These are phyloP conservation scores for Bursaphelenchus mucronatus DNA, from an alignment of 1,140 invertebrate genomes.

Conservation along the genomic window DNA sequence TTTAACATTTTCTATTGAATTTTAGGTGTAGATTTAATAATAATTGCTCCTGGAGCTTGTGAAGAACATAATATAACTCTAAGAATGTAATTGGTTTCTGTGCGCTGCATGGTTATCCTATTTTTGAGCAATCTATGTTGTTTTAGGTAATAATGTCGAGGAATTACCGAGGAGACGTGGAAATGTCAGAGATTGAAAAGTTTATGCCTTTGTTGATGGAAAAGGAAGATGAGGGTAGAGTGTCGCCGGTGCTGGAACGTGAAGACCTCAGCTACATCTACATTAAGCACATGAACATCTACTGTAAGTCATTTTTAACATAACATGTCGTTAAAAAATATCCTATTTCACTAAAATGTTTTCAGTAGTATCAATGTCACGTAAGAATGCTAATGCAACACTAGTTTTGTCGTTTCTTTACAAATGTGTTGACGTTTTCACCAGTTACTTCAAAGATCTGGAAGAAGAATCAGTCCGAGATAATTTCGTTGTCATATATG, in stretches of 20 bases:
- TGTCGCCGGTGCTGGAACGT: constrained; percentile 70
- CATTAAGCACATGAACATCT: constrained; percentile 97
- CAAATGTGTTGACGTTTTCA: constrained; percentile 92
- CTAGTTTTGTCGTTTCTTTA: constrained; percentile 94
- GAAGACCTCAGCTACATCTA: constrained; percentile 89
- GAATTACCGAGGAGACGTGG: constrained; percentile 96
- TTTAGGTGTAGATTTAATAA: constrained; percentile 2
- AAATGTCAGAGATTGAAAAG: constrained; percentile 92
- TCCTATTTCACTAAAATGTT: neutral
- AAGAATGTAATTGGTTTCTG: neutral
- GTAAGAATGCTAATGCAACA: constrained; percentile 95
- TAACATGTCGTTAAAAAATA: neutral
- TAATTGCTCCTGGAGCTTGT: constrained; percentile 18
- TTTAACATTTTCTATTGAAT: constrained; percentile 18
- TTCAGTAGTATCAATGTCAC: constrained; percentile 85
- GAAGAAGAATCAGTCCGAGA: constrained; percentile 98
- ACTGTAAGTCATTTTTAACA: constrained; percentile 64
- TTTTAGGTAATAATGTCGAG: constrained; percentile 79
- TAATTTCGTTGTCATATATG: constrained; percentile 99
- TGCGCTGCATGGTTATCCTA: constrained; percentile 6
- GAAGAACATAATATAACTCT: neutral
- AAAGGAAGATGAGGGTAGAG: constrained; percentile 77
- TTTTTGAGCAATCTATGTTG: neutral
- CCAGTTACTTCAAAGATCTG: constrained; percentile 96
- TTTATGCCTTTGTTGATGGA: constrained; percentile 84